Evolutionary conservation across 2,888 invertebrate genomes (phyloP).

Genomic region (Sycophila texana): DNA sequence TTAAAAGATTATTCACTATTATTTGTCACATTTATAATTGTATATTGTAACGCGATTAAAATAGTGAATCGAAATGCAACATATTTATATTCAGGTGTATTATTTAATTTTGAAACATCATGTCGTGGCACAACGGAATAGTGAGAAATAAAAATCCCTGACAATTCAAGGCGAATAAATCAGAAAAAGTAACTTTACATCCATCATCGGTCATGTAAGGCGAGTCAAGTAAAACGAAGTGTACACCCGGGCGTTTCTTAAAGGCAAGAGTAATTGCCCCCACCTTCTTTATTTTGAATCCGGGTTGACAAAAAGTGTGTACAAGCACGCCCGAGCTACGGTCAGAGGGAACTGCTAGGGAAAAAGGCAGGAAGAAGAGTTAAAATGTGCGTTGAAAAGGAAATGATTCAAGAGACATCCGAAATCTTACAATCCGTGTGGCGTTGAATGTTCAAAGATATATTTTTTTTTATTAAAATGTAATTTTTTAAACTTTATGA

Average conservation of each 20-base stretch:
- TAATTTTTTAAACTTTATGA: too few species aligned
- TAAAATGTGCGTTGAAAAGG: too few species aligned
- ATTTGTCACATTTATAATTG: too few species aligned
- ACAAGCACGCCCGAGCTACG: conserved; percentile 2
- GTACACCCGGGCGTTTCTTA: conserved; percentile 31
- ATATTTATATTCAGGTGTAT: not conserved
- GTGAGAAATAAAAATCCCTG: not conserved
- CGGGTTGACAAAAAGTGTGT: conserved; percentile 47
- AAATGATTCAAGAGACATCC: too few species aligned
- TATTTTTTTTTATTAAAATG: too few species aligned
- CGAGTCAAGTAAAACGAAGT: conserved; percentile 26
- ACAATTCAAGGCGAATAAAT: conserved; percentile 29
- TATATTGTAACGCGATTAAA: too few species aligned
- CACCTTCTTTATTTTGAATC: not conserved
- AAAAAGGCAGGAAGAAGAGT: not conserved
- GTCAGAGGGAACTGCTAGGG: not conserved
- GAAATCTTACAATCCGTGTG: too few species aligned
- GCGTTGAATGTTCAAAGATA: too few species aligned
- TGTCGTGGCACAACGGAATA: not conserved
- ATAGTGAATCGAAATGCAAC: not conserved
- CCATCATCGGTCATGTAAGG: conserved; percentile 29
- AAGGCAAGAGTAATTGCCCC: conserved; percentile 52
- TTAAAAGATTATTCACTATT: too few species aligned
- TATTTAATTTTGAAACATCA: conserved; percentile 6
- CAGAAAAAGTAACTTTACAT: conserved; percentile 38